Evolutionary conservation across 2,888 invertebrate genomes (phyloP).

Genomic region (Calameuta filiformis): DNA sequence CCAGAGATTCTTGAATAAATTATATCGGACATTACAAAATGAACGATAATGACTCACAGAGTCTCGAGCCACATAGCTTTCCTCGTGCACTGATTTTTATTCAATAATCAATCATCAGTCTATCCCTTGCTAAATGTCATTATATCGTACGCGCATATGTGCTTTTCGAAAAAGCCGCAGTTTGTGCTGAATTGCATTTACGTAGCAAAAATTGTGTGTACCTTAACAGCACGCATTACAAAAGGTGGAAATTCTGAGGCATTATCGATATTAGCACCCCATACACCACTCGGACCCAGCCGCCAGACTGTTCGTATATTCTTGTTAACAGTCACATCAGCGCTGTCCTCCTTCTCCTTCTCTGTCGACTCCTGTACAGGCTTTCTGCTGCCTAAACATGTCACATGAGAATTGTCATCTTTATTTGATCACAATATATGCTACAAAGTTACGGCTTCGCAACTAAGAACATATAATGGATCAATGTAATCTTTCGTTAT

Average conservation of each 20-base stretch:
- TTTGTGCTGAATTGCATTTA: slow-evolving; percentile 36
- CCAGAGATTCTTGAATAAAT: background rate
- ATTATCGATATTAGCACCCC: slow-evolving; percentile 57
- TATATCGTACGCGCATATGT: slow-evolving; percentile 15
- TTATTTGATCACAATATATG: background rate
- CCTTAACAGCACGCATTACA: slow-evolving; percentile 64
- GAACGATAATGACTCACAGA: background rate
- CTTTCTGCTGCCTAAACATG: slow-evolving; percentile 61
- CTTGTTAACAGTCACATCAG: slow-evolving; percentile 44
- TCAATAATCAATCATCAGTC: background rate
- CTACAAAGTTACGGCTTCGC: slow-evolving; percentile 10
- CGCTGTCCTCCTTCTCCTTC: slow-evolving; percentile 41
- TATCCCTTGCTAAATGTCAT: background rate
- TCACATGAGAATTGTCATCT: slow-evolving; percentile 40
- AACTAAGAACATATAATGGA: background rate
- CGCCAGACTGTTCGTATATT: slow-evolving; percentile 53
- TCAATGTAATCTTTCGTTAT: background rate
- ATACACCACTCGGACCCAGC: slow-evolving; percentile 53
- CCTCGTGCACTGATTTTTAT: background rate
- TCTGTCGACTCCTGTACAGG: slow-evolving; percentile 47
- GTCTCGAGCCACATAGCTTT: background rate
- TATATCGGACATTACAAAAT: background rate
- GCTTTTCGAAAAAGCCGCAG: slow-evolving; percentile 25
- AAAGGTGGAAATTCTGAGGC: slow-evolving; percentile 59
- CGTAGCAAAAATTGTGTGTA: slow-evolving; percentile 48